Percentiles rank a stretch among this genome's conserved stretches.
These are phyloP conservation scores for Clunio marinus DNA, from an alignment of 2,888 invertebrate genomes.

Conservation along the genomic window DNA sequence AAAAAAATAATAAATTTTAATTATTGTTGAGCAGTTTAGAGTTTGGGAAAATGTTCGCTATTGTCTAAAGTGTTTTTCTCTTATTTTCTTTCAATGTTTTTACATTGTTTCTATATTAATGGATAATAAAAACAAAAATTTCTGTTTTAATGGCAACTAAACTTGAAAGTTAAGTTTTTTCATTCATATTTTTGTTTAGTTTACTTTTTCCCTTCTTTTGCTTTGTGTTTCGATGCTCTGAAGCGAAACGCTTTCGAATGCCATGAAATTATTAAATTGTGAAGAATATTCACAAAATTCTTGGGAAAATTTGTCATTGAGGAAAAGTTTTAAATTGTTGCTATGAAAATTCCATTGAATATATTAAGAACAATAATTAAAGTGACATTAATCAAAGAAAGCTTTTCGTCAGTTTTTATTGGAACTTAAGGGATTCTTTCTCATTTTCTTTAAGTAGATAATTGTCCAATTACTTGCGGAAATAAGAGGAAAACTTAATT, in stretches of 20 bases:
- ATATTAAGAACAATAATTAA: slow-evolving; percentile 17
- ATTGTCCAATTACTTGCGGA: neutral
- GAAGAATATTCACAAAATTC: neutral
- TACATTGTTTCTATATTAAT: neutral
- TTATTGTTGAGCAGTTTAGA: slow-evolving; percentile 15
- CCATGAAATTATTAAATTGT: neutral
- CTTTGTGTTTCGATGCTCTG: neutral
- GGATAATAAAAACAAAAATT: neutral
- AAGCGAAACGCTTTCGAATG: neutral
- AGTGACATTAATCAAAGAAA: slow-evolving; percentile 11
- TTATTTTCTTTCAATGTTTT: neutral
- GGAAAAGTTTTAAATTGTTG: neutral
- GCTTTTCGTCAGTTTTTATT: neutral
- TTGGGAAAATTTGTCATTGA: neutral
- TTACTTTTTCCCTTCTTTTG: no score
- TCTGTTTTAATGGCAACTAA: neutral
- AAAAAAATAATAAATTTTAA: slow-evolving; percentile 17
- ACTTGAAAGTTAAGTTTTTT: neutral
- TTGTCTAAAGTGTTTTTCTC: slow-evolving; percentile 13
- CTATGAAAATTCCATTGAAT: neutral
- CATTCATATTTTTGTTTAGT: slow-evolving; percentile 10
- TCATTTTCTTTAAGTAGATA: neutral
- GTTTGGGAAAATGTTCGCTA: neutral
- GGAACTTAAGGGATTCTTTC: neutral
- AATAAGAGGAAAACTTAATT: neutral